Base-by-base conservation (phyloP, 2,113 vertebrate species). In the Eurystomus gularis region DNA sequence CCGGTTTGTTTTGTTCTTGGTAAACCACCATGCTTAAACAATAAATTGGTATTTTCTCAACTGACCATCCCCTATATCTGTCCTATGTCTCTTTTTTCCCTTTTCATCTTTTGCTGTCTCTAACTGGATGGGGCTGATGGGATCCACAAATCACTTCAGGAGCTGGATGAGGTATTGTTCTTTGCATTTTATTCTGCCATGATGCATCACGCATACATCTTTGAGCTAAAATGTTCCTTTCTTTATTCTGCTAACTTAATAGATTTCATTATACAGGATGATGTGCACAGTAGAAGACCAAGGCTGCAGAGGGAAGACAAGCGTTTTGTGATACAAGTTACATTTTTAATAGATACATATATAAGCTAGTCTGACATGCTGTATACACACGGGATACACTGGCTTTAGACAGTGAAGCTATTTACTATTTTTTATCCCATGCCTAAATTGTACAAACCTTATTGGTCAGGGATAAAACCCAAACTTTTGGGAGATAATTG, bases 161-260 rank as follows among this genome's bases (percentile, higher is more conserved):
- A 99, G 98, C 99, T 99, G 98, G 99, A 99, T 97, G 99, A 99
- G 99, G 99, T 99, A 99, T 97, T 96, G 97, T 98, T 96, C 94
- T 94, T 85, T 69, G 85, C 80, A 33, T 96, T 94, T 98, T 90
- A 40, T 83, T 94, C 84, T 86, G 94, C 37, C 48, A 2, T 71
- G 51, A 9, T 40, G 35, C 73, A 86, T 94, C 71, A 69, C 80
- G 46, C 16, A 4, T 42, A 13, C 60, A 40, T 64, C 12, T 3
- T 40, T 61, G 62, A 64, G 40, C 62, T 84, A 60, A 86, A 93
- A 60, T 9, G 9, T 29, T 64, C 54, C 26, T 82, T 72, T 65
- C 40, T 55, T 82, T 82, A 69, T 72, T 66, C 42, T 82, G 25
- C 46, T 58, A 17, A 11, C 73, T 95, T 75, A 61, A 48, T 51